These are phyloP conservation scores for Enteromius thamalakanensis DNA, from an alignment of 2,797 vertebrate species.

Conservation along the genomic window DNA sequence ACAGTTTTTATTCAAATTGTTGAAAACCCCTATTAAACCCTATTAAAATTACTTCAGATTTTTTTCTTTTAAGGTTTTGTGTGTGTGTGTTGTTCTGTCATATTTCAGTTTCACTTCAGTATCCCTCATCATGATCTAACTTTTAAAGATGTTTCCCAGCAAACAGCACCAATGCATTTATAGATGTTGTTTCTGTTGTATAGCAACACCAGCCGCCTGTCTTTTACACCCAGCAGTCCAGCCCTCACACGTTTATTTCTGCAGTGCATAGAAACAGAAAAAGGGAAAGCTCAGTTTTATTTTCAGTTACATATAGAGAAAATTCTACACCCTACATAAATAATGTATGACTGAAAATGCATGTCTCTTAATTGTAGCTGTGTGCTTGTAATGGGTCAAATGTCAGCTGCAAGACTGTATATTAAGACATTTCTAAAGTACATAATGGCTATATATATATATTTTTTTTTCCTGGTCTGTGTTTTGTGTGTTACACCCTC, in stretches of 20 bases:
- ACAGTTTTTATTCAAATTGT: background rate
- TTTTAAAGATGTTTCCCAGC: background rate
- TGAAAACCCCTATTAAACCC: background rate
- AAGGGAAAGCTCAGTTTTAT: background rate
- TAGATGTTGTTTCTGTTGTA: background rate
- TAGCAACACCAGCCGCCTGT: background rate
- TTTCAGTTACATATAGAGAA: background rate
- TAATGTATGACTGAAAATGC: background rate
- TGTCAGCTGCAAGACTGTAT: too few species aligned
- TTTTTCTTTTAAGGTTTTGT: too few species aligned
- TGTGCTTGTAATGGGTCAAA: background rate
- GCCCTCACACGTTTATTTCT: background rate
- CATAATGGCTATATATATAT: too few species aligned
- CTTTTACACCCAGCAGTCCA: background rate
- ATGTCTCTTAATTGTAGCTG: background rate
- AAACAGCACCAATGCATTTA: background rate
- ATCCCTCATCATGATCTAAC: background rate
- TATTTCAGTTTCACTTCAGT: background rate
- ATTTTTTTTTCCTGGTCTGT: too few species aligned
- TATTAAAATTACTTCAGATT: too few species aligned
- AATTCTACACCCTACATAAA: background rate
- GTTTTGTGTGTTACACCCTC: too few species aligned
- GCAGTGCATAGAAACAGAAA: background rate
- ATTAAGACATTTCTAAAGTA: too few species aligned
- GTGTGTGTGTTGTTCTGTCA: background rate